These are phyloP conservation scores for Aphidius colemani DNA, from an alignment of 2,888 invertebrate species.

Conservation along the genomic window DNA sequence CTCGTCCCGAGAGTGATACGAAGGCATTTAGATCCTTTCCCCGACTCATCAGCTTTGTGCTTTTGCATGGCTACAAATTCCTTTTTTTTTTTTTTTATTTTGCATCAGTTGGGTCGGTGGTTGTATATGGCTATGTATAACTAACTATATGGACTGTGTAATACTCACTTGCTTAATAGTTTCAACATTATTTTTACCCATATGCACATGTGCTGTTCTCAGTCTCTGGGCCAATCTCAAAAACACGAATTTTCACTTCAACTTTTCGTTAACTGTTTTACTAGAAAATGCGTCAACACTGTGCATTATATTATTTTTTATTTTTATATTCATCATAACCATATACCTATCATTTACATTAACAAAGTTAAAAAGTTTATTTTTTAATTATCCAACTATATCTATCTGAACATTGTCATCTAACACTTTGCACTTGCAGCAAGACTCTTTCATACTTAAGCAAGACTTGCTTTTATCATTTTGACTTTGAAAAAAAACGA, in stretches of 20 bases:
- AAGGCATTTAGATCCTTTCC: conserved; percentile 55
- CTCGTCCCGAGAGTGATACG: neutral
- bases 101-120: too few species aligned
- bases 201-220: conserved; percentile 15
- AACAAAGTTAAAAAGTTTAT: conserved; percentile 57
- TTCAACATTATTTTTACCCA: neutral
- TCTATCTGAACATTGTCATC: conserved; percentile 4
- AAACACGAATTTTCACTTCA: conserved; percentile 60
- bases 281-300: conserved; percentile 12
- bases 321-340: neutral
- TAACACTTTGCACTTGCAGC: neutral
- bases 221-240: conserved; percentile 46
- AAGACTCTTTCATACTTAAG: too few species aligned
- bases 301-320: too few species aligned
- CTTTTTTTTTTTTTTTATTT: too few species aligned
- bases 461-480: conserved; percentile 14
- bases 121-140: too few species aligned
- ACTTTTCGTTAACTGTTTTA: conserved; percentile 55
- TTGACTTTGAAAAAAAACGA: neutral
- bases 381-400: conserved; percentile 50
- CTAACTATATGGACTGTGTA: conserved; percentile 1
- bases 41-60: conserved; percentile 60
- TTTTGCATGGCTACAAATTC: conserved; percentile 39
- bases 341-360: conserved; percentile 34
- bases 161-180: conserved; percentile 17